Percentiles rank a stretch among this genome's conserved stretches.
Conservation (phyloP, 2,797 vertebrate species). For the Coilia nasus region DNA sequence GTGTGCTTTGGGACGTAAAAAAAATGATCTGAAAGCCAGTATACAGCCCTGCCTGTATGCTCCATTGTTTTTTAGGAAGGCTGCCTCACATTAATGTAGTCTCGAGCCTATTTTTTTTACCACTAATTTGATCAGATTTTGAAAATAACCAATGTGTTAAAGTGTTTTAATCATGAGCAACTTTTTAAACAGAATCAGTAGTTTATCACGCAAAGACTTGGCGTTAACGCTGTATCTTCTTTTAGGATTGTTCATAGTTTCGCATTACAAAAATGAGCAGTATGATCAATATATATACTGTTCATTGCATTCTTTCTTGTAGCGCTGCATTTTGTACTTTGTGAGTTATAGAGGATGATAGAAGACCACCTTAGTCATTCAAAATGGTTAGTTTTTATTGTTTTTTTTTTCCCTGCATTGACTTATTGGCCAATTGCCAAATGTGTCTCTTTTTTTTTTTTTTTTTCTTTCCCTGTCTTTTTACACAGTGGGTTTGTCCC, state of each 20-base stretch:
- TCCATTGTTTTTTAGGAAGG: background rate
- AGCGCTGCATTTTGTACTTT: background rate
- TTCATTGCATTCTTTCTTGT: background rate
- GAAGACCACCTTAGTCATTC: background rate
- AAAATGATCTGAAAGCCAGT: background rate
- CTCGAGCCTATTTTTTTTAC: constrained; percentile 1
- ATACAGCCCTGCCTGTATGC: background rate
- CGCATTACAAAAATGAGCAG: constrained; percentile 24
- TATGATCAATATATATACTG: constrained; percentile 20
- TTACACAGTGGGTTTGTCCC: background rate
- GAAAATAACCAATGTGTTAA: background rate
- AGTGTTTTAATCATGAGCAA: background rate
- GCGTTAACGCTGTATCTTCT: background rate
- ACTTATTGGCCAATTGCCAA: background rate
- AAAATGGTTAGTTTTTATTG: background rate
- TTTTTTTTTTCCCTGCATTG: background rate
- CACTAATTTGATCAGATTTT: constrained; percentile 6
- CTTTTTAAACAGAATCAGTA: background rate
- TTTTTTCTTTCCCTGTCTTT: background rate
- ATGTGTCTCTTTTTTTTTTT: background rate
- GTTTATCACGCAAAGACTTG: background rate
- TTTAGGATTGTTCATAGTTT: background rate
- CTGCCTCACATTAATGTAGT: background rate
- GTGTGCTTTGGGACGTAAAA: background rate
- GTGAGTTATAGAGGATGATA: background rate